These are phyloP conservation scores for Eilema sororculum DNA, from an alignment of 2,888 invertebrate species.

Conservation along the genomic window DNA sequence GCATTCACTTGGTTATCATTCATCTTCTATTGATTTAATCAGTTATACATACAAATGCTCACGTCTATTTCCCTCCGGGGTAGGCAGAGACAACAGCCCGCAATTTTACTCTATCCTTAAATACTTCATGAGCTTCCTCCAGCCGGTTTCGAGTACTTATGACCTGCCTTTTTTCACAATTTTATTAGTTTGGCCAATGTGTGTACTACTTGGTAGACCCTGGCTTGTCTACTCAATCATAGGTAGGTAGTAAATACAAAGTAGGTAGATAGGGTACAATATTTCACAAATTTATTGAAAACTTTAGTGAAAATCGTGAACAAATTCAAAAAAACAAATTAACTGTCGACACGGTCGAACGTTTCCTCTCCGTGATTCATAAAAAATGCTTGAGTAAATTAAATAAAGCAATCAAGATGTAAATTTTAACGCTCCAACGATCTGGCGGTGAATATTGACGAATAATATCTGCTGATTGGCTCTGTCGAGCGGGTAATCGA, in stretches of 20 bases:
- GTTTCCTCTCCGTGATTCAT: conserved; percentile 55
- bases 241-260: too few relatives aligned
- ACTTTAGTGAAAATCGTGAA: conserved; percentile 50
- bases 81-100: too few relatives aligned
- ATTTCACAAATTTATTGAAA: conserved; percentile 40
- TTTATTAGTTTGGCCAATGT: too few relatives aligned
- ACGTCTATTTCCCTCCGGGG: too few relatives aligned
- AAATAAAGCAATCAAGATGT: conserved; percentile 80
- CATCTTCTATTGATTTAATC: neutral
- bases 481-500: conserved; percentile 70
- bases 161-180: too few relatives aligned
- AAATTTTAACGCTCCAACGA: conserved; percentile 67
- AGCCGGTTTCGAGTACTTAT: too few relatives aligned
- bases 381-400: conserved; percentile 71
- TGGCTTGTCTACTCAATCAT: too few relatives aligned
- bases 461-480: conserved; percentile 68
- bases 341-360: conserved; percentile 53
- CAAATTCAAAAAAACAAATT: conserved; percentile 61
- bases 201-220: too few relatives aligned
- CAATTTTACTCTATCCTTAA: too few relatives aligned
- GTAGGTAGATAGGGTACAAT: too few relatives aligned
- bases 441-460: conserved; percentile 62
- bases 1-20: neutral
- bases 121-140: too few relatives aligned
- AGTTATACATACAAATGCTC: too few relatives aligned